phyloP scores from a whole-genome alignment of 2,888 invertebrate species.

The Hyposoter didymator region DNA sequence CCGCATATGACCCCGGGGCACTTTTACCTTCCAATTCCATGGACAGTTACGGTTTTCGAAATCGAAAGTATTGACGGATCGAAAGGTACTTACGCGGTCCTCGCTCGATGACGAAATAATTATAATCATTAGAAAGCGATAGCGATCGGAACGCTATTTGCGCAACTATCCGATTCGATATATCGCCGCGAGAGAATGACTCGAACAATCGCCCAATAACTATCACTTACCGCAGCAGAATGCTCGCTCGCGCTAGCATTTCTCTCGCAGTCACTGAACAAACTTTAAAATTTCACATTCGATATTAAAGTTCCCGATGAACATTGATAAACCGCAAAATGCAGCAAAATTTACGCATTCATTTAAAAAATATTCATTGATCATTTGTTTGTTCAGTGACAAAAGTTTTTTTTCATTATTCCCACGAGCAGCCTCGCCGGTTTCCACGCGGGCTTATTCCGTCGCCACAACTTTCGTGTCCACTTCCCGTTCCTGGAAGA shows the following conservation, averaged over 20 bases:
- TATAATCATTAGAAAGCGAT: slow-evolving; percentile 17
- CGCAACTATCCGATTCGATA: not conserved
- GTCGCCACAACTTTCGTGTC: no score
- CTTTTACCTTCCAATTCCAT: slow-evolving; percentile 8
- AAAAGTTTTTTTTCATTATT: no score
- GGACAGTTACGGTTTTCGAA: not conserved
- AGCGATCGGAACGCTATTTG: slow-evolving; percentile 11
- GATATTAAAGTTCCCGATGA: not conserved
- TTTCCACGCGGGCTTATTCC: no score
- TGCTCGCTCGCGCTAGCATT: not conserved
- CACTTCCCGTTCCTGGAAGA: no score
- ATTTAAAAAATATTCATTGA: not conserved
- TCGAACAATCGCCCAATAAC: not conserved
- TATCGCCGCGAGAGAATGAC: not conserved
- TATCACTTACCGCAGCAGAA: not conserved
- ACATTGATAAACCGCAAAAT: not conserved
- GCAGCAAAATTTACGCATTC: not conserved
- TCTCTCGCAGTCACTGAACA: not conserved
- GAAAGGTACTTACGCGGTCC: not conserved
- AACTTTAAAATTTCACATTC: not conserved
- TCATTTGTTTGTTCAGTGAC: not conserved
- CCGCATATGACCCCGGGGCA: not conserved
- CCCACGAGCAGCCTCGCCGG: no score
- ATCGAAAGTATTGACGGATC: slow-evolving; percentile 3
- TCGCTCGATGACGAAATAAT: slow-evolving; percentile 2